phyloP scores from a whole-genome alignment of 2,113 vertebrate species.

The Erythrocercus mccallii region DNA sequence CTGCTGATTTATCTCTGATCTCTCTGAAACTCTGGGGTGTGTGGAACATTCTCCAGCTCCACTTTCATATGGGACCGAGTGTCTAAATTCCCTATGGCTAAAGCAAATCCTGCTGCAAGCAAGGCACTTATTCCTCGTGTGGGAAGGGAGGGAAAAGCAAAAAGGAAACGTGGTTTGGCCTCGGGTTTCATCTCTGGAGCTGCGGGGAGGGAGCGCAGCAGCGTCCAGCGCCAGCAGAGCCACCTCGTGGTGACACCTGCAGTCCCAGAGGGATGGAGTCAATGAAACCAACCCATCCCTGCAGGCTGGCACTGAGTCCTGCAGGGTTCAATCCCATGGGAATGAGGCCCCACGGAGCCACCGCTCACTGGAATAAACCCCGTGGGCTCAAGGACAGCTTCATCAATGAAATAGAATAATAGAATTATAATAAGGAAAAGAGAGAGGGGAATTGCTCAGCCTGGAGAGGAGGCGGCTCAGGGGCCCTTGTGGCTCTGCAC shows the following conservation, averaged over 20 bases:
- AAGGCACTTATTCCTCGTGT: fast-evolving
- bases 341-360: background rate
- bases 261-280: fast-evolving
- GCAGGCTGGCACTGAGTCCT: background rate
- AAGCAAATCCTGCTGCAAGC: background rate
- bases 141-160: background rate
- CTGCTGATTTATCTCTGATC: background rate
- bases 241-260: slow-evolving; percentile 43
- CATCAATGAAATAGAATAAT: background rate
- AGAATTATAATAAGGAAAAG: too few relatives aligned
- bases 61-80: fast-evolving
- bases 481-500: background rate
- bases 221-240: background rate
- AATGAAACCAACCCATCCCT: fast-evolving
- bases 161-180: fast-evolving
- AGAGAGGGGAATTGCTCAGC: background rate
- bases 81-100: background rate
- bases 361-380: background rate
- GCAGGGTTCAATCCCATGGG: fast-evolving
- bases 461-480: background rate
- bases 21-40: fast-evolving
- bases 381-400: background rate
- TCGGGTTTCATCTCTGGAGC: background rate
- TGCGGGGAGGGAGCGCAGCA: background rate
- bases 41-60: background rate